A percentile compares a stretch with the other conserved stretches of the same genome.
phyloP scores from a whole-genome alignment of 2,113 vertebrate genomes.

The Mustelus asterias region DNA sequence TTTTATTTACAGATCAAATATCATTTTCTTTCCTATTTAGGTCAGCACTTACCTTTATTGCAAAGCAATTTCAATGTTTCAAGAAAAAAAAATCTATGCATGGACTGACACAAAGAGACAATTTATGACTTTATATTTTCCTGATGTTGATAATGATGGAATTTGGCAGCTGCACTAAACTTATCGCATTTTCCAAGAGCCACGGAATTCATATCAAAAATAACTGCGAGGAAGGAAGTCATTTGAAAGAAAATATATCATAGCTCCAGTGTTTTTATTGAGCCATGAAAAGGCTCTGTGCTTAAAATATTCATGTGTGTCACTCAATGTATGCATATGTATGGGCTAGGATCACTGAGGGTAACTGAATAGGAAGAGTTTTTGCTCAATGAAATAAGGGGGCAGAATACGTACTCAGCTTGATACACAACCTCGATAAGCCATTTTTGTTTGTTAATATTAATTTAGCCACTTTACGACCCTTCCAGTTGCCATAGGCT shows the following conservation, averaged over 20 bases:
- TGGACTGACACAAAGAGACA: constrained; percentile 10
- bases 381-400: background rate
- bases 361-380: background rate
- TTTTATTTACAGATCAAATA: background rate
- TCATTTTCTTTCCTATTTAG: constrained; percentile 7
- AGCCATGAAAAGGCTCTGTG: background rate
- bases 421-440: background rate
- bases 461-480: background rate
- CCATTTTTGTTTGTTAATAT: background rate
- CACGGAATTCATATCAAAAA: constrained; percentile 1
- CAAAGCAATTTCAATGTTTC: constrained; percentile 17
- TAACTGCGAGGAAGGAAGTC: background rate
- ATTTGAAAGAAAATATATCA: background rate
- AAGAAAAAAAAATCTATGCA: constrained; percentile 7
- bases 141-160: constrained; percentile 11
- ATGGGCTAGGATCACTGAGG: background rate
- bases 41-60: background rate
- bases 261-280: background rate
- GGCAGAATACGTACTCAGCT: background rate
- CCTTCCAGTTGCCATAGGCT: background rate
- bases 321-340: background rate
- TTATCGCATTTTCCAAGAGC: constrained; percentile 1
- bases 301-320: constrained; percentile 11
- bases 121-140: background rate
- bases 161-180: constrained; percentile 19